Evolutionary conservation across 2,888 invertebrate genomes (phyloP).

Genomic region (Hirtodrosophila alboralis): DNA sequence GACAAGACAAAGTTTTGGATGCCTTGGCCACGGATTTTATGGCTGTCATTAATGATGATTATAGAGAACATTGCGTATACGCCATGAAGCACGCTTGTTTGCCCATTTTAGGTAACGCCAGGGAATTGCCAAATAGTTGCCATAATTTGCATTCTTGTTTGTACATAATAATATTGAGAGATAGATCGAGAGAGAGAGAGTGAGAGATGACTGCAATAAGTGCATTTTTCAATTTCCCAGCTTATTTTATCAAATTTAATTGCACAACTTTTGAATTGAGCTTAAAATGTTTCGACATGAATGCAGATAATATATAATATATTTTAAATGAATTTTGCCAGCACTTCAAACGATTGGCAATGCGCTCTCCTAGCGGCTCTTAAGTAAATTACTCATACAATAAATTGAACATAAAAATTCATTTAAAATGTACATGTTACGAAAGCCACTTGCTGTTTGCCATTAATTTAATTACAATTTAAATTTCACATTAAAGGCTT

Average conservation of each 20-base stretch:
- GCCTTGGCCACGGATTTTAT: constrained; percentile 21
- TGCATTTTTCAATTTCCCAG: constrained; percentile 24
- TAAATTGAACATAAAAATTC: constrained; percentile 48
- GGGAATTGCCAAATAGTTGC: constrained; percentile 42
- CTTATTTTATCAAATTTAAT: constrained; percentile 46
- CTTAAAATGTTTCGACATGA: constrained; percentile 50
- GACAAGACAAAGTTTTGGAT: constrained; percentile 39
- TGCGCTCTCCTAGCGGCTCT: constrained; percentile 31
- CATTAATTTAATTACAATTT: constrained; percentile 74
- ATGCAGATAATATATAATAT: too few relatives aligned
- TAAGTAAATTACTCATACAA: constrained; percentile 67
- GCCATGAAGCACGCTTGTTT: constrained; percentile 12
- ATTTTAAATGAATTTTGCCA: constrained; percentile 45
- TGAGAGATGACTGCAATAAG: constrained; percentile 24
- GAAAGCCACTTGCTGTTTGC: constrained; percentile 42
- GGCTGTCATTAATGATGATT: constrained; percentile 52
- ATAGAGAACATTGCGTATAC: constrained; percentile 46
- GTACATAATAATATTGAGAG: background rate
- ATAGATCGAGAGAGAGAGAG: background rate
- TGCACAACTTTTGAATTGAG: constrained; percentile 35
- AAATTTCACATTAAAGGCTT: constrained; percentile 67
- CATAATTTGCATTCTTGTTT: background rate
- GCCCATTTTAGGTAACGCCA: constrained; percentile 23
- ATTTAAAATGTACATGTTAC: constrained; percentile 45
- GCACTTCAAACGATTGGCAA: constrained; percentile 1